Evolutionary conservation across 2,797 vertebrate species (phyloP).

Genomic region (Macrochelys suwanniensis): DNA sequence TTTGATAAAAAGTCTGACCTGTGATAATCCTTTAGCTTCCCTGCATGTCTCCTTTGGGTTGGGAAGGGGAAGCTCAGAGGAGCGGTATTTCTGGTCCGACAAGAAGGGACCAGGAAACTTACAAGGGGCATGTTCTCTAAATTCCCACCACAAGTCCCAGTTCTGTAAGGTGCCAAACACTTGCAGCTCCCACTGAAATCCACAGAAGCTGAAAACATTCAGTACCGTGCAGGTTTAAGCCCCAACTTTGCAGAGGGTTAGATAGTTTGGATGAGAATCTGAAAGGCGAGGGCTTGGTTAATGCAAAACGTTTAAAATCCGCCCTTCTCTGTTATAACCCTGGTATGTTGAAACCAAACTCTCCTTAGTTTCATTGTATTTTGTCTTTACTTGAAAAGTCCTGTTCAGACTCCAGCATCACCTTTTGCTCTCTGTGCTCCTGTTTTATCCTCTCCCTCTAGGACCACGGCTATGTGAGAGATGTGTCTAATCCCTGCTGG

Average conservation of each 20-base stretch:
- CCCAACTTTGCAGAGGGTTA: background rate
- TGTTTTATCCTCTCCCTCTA: background rate
- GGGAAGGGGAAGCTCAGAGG: background rate
- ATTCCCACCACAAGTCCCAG: background rate
- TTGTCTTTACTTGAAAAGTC: background rate
- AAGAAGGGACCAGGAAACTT: background rate
- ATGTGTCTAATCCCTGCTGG: conserved; percentile 66
- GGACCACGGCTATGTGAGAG: conserved; percentile 35
- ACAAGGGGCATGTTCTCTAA: background rate
- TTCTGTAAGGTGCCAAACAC: background rate
- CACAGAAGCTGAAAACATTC: background rate
- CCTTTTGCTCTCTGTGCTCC: background rate
- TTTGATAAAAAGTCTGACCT: background rate
- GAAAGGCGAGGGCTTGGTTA: rapidly evolving
- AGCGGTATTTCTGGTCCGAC: background rate
- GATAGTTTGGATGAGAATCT: background rate
- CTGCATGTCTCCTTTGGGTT: background rate
- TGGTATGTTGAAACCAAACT: background rate
- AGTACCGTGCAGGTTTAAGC: background rate
- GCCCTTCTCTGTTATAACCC: rapidly evolving
- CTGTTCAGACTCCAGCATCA: background rate
- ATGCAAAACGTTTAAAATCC: background rate
- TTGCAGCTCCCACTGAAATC: background rate
- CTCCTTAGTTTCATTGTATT: background rate
- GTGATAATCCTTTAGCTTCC: background rate